These are phyloP conservation scores for Tamias sibiricus DNA, from an alignment of 2,113 vertebrate genomes.

Conservation along the genomic window DNA sequence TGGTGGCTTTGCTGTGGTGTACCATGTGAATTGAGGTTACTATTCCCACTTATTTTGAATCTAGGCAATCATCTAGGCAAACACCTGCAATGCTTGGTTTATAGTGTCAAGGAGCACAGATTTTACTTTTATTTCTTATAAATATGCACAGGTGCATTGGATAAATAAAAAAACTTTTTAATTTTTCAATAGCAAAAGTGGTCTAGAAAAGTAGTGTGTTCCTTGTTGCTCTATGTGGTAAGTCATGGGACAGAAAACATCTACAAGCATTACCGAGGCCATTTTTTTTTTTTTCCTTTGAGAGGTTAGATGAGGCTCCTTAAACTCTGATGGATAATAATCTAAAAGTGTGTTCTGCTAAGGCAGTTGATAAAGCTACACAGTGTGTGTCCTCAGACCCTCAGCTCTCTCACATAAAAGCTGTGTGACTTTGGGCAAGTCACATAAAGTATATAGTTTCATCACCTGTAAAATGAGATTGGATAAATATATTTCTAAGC, in stretches of 20 bases:
- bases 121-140: conserved; percentile 44
- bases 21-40: background rate
- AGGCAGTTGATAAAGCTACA: background rate
- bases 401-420: background rate
- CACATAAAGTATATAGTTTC: background rate
- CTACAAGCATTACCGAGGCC: background rate
- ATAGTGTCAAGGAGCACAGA: background rate
- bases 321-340: background rate
- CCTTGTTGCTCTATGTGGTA: background rate
- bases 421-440: background rate
- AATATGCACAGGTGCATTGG: background rate
- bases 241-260: background rate
- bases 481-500: background rate
- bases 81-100: background rate
- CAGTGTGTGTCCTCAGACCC: background rate
- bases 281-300: background rate
- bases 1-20: background rate
- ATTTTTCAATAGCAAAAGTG: background rate
- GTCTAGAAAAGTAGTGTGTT: background rate
- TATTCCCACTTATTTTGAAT: background rate
- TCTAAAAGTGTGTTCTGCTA: background rate
- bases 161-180: conserved; percentile 10
- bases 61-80: background rate
- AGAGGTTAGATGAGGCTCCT: background rate
- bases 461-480: conserved; percentile 27